A percentile compares a stretch with the other conserved stretches of the same genome.
These are phyloP conservation scores for Pseudolaguvia tuberculata DNA, from an alignment of 2,113 vertebrate species.

Conservation along the genomic window DNA sequence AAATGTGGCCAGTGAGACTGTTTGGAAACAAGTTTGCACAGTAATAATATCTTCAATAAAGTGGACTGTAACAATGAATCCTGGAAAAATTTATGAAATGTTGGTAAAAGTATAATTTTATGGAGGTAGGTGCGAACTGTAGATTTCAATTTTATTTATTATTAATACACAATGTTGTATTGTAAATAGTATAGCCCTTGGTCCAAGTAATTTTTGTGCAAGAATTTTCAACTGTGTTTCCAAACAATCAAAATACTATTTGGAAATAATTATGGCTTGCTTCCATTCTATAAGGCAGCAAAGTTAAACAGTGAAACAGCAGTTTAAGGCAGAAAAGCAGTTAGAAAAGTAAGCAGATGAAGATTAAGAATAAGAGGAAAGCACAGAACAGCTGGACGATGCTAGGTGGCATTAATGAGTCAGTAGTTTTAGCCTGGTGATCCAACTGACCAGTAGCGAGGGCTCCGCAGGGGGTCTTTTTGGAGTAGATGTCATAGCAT, in stretches of 20 bases:
- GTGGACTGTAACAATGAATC: not conserved
- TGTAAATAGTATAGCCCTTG: conserved; percentile 1
- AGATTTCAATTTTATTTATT: conserved; percentile 11
- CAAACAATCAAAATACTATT: conserved; percentile 32
- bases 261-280: not conserved
- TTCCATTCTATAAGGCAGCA: conserved; percentile 27
- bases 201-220: not conserved
- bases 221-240: conserved; percentile 20
- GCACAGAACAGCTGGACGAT: conserved; percentile 4
- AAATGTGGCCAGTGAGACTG: not conserved
- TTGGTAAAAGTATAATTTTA: not conserved
- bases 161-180: not conserved
- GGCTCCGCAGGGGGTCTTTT: conserved; percentile 69
- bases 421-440: conserved; percentile 83
- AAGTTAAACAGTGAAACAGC: conserved; percentile 21
- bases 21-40: conserved; percentile 34
- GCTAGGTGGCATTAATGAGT: conserved; percentile 76
- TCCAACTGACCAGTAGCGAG: conserved; percentile 80
- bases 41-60: not conserved
- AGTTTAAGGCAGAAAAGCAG: conserved; percentile 33
- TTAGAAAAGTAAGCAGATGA: conserved; percentile 14
- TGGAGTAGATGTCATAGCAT: conserved; percentile 53
- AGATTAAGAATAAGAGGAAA: conserved; percentile 30
- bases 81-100: conserved; percentile 6
- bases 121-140: conserved; percentile 35